phyloP scores from a whole-genome alignment of 2,888 invertebrate genomes.

The Pterostichus madidus region DNA sequence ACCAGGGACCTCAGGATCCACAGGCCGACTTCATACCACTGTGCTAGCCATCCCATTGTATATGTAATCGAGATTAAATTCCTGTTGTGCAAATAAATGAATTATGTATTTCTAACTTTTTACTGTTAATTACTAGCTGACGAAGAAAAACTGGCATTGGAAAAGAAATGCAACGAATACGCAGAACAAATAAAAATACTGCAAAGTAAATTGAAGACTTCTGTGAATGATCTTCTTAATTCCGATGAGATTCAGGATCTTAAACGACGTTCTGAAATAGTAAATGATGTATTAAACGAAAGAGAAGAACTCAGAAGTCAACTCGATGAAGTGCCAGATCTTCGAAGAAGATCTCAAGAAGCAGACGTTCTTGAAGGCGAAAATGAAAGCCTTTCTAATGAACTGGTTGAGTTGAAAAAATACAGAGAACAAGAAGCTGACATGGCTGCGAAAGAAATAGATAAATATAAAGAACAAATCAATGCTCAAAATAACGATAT shows the following conservation, averaged over 20 bases:
- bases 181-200: neutral
- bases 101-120: no score
- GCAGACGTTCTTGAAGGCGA: slow-evolving; percentile 16
- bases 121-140: neutral
- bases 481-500: slow-evolving; percentile 20
- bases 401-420: slow-evolving; percentile 5
- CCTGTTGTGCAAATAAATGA: no score
- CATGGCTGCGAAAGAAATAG: slow-evolving; percentile 16
- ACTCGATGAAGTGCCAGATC: slow-evolving; percentile 2
- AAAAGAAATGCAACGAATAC: slow-evolving; percentile 68
- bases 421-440: neutral
- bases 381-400: slow-evolving; percentile 15
- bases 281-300: slow-evolving; percentile 28
- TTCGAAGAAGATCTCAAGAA: slow-evolving; percentile 49
- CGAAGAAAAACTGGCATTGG: slow-evolving; percentile 70
- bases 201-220: slow-evolving; percentile 12
- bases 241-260: slow-evolving; percentile 12
- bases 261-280: slow-evolving; percentile 17
- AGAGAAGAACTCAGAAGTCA: slow-evolving; percentile 19
- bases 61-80: no score
- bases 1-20: no score
- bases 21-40: no score
- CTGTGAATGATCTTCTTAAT: neutral
- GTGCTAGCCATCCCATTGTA: no score
- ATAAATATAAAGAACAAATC: slow-evolving; percentile 5